Base-by-base conservation (phyloP, 1,140 invertebrate genomes). In the Drosophila kohkoa region DNA sequence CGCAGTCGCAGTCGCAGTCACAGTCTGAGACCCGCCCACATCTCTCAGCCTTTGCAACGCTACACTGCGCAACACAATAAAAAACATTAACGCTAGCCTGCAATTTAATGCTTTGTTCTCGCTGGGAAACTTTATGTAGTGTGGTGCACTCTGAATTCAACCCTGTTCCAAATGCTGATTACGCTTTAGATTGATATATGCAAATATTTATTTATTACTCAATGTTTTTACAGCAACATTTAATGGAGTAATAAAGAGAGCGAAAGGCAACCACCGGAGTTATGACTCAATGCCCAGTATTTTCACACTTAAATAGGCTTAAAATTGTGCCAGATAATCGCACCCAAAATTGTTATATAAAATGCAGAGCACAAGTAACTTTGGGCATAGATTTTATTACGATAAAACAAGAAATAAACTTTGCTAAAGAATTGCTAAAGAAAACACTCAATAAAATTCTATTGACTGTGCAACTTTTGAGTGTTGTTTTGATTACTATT, bases 81-180 rank as follows among this genome's bases (percentile, higher is more conserved):
- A 8, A 65, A 8, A 65, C 51, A 45, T 20, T 63, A 43, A 13
- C 6, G 46, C 10, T 25, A 30, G 67, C 32, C 20, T 43, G 68
- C 69, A 76, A 45, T 72, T 75, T 69, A 43, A 3, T 72, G 67
- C 62, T 76, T 76, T 76, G 69, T 65, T 71, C 35, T 64, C 60
- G 13, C 20, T 76, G 54, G 46, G 28, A 63, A 64, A 52, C 54
- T 35, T 16, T 16, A 5, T 38, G 20, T 11, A 13, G 51, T 15
- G 25, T 32, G 32, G 51, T 32, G 28, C 51, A 30, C 4, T 32
- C 13, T 13, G 28, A 15, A 15, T 8, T 4, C 41, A 43, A 43
- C 41, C 11, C 3, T 43, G 10, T 49, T 25, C 20, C 8, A 3
- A 28, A 49, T 20, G 15, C 15, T 20, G 15, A 7, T 49, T 49